phyloP scores from a whole-genome alignment of 2,888 invertebrate species.

The Gerosis bhagava region DNA sequence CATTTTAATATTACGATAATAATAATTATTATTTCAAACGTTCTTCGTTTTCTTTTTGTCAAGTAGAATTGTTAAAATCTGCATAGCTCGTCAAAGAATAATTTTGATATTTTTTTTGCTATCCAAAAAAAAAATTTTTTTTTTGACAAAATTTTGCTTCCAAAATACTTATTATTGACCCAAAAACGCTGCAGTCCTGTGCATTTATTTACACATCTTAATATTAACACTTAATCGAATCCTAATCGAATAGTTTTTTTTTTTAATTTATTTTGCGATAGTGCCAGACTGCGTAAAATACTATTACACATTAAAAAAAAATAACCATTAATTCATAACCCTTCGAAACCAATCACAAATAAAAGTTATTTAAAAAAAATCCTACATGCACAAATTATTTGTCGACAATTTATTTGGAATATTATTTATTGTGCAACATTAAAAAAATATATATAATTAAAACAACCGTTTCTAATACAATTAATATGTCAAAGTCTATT shows the following conservation, averaged over 20 bases:
- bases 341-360: slow-evolving; percentile 39
- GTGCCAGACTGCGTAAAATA: slow-evolving; percentile 61
- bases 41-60: too few relatives aligned
- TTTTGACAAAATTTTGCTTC: slow-evolving; percentile 16
- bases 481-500: too few relatives aligned
- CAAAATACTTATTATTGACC: slow-evolving; percentile 25
- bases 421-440: too few relatives aligned
- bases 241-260: slow-evolving; percentile 65
- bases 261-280: slow-evolving; percentile 61
- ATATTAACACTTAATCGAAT: slow-evolving; percentile 62
- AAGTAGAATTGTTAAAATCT: slow-evolving; percentile 4
- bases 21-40: too few relatives aligned
- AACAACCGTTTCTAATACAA: too few relatives aligned
- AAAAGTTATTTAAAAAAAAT: too few relatives aligned
- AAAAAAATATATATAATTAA: too few relatives aligned
- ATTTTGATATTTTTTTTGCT: slow-evolving; percentile 7
- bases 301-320: slow-evolving; percentile 52
- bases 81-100: slow-evolving; percentile 18
- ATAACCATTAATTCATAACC: slow-evolving; percentile 48
- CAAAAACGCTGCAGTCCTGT: slow-evolving; percentile 52
- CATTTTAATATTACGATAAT: too few relatives aligned
- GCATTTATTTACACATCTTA: slow-evolving; percentile 76
- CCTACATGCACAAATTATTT: too few relatives aligned
- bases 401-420: too few relatives aligned
- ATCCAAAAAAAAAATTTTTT: slow-evolving; percentile 1